Conservation (phyloP, 2,797 vertebrate genomes). For the Pangasius sanitwongsei region DNA sequence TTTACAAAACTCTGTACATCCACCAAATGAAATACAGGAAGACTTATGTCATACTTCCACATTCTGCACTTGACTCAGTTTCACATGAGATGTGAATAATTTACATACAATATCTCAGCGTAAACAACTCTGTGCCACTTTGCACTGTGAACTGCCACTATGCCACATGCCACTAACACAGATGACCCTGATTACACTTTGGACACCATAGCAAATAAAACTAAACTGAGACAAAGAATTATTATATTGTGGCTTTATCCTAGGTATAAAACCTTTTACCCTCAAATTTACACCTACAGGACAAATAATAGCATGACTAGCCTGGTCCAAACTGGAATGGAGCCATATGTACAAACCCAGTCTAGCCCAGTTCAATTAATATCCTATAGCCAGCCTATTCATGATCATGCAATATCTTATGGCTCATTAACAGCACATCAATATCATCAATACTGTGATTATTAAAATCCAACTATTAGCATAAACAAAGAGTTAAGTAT, state of each 20-base stretch:
- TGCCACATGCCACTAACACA: conserved; percentile 1
- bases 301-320: not conserved
- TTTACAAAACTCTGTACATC: conserved; percentile 8
- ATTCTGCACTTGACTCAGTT: conserved; percentile 55
- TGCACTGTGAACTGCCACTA: not conserved
- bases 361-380: not conserved
- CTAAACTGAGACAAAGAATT: not conserved
- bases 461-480: not conserved
- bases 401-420: not conserved
- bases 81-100: conserved; percentile 55
- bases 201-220: not conserved
- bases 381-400: not conserved
- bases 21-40: conserved; percentile 39
- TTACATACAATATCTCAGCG: not conserved
- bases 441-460: not conserved
- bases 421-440: not conserved
- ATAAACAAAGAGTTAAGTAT: not conserved
- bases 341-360: not conserved
- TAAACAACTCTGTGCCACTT: conserved; percentile 18
- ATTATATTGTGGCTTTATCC: not conserved
- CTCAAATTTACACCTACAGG: not conserved
- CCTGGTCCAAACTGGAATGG: not conserved
- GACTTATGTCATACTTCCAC: conserved; percentile 28
- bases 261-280: not conserved
- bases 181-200: not conserved